Base-by-base conservation (phyloP, 1,140 invertebrate species). In the Apocrypta bakeri region DNA sequence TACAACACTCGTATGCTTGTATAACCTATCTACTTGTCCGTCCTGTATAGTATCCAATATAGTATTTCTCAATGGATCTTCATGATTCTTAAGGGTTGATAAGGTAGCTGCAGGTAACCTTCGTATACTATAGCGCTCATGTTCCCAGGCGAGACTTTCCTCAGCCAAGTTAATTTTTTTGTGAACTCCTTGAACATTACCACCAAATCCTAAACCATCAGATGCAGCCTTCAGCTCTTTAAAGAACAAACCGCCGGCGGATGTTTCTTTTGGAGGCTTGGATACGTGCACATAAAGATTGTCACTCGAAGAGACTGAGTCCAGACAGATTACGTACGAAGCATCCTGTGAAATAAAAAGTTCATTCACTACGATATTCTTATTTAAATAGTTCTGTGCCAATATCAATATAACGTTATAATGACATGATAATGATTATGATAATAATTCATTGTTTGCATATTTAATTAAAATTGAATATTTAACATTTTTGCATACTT, bases 141-240 rank as follows among this genome's bases (percentile, higher is more conserved):
- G 99, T 90, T 99, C 98, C 98, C 98, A 99, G 0, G 97, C 96
- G 40, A 99, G 90, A 78, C 95, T 93, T 79, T 98, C 97, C 75
- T 99, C 97, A 1, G 97, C 97, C n/a, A 99, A 92, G 93, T 99
- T 99, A 84, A 99, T 99, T 93, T 99, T 99, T 91, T 99, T 99
- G 88, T 99, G 98, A 17, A 98, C 93, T 73, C 97, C 94, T 86
- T 97, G 95, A 31, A 98, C 93, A 6, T 93, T 94, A 0, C 95
- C 87, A 7, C 88, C 85, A 0, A 90, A 88, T 0, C 88, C 92
- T 6, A 92, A 87, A 24, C 92, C 86, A 0, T 94, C 92, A 8
- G 94, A 92, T 0, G 94, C 92, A 29, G 91, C 87, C 88, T 95
- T 95, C 24, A 96, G 88, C 85, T 95, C 93, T 90, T 96, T 94